Evolutionary conservation across 2,888 invertebrate genomes (phyloP).

Genomic region (Belgica antarctica): DNA sequence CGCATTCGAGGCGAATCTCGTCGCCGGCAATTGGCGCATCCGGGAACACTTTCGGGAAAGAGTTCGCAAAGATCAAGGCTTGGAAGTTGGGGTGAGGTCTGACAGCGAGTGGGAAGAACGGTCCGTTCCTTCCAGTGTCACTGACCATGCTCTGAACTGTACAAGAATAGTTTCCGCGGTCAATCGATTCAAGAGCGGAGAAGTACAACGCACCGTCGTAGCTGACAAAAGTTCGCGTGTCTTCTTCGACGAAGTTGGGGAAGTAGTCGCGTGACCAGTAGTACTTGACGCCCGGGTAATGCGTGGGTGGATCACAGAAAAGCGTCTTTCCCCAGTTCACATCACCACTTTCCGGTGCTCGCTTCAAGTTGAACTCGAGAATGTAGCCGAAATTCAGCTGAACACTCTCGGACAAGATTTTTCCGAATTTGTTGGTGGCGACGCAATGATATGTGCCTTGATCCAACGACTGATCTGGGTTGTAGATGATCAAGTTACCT

Average conservation of each 20-base stretch:
- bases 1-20: conserved; percentile 88
- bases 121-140: conserved; percentile 84
- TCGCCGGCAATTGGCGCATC: conserved; percentile 88
- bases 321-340: conserved; percentile 93
- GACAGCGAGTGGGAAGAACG: conserved; percentile 78
- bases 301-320: conserved; percentile 88
- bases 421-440: conserved; percentile 85
- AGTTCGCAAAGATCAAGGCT: conserved; percentile 87
- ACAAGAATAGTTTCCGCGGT: conserved; percentile 86
- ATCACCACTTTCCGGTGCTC: conserved; percentile 78
- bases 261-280: conserved; percentile 89
- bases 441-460: conserved; percentile 89
- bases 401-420: conserved; percentile 83
- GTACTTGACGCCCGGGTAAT: conserved; percentile 84
- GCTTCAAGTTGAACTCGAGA: conserved; percentile 83
- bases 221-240: conserved; percentile 88
- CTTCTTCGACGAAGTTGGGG: conserved; percentile 90
- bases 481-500: conserved; percentile 83
- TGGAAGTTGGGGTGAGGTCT: conserved; percentile 86
- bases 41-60: conserved; percentile 94
- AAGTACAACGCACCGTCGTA: conserved; percentile 92
- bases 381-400: conserved; percentile 86
- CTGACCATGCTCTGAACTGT: conserved; percentile 86
- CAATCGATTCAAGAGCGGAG: conserved; percentile 86
- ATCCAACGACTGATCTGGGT: conserved; percentile 77